Evolutionary conservation across 2,888 invertebrate genomes (phyloP).

Genomic region (Choristoneura rosaceana): DNA sequence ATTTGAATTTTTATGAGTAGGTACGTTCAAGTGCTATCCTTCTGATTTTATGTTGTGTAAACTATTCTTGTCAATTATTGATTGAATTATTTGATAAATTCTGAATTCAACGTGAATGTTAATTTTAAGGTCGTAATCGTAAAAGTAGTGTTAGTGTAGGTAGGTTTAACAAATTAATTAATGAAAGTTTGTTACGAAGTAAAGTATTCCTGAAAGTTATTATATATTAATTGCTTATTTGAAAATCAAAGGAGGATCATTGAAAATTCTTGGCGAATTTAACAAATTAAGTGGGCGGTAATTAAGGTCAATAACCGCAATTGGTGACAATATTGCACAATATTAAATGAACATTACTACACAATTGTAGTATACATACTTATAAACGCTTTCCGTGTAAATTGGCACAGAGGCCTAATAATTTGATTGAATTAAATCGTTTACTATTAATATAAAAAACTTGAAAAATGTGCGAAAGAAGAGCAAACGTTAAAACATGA

Average conservation of each 20-base stretch:
- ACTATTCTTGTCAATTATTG: constrained; percentile 60
- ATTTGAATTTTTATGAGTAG: constrained; percentile 45
- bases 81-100: constrained; percentile 47
- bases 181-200: constrained; percentile 31
- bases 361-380: not conserved
- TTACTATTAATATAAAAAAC: not conserved
- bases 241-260: not conserved
- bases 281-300: constrained; percentile 1
- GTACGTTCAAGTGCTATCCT: constrained; percentile 56
- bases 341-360: not conserved
- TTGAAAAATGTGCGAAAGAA: not conserved
- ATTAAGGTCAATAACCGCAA: not conserved
- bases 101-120: constrained; percentile 20
- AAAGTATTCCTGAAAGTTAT: constrained; percentile 26
- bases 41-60: constrained; percentile 50
- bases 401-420: not conserved
- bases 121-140: constrained; percentile 27
- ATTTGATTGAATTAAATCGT: not conserved
- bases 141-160: constrained; percentile 38
- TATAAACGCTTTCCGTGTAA: not conserved
- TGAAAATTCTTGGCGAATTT: not conserved
- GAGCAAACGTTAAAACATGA: not conserved
- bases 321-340: constrained; percentile 20
- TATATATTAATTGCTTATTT: constrained; percentile 14
- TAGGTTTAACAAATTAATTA: constrained; percentile 41